Evolutionary conservation across 2,113 vertebrate genomes (phyloP).

Genomic region (Clarias gariepinus): DNA sequence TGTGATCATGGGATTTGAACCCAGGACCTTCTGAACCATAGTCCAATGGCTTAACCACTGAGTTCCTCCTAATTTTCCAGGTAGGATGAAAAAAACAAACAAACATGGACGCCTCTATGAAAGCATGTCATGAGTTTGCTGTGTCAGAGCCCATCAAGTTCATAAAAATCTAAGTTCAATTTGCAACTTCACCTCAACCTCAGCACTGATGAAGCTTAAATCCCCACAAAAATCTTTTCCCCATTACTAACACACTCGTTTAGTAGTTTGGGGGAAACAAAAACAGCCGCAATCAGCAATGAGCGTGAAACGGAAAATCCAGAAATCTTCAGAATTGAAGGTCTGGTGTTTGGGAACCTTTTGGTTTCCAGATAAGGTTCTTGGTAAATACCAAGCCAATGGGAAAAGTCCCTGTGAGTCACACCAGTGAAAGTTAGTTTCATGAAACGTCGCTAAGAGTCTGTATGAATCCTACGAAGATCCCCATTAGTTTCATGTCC

Average conservation of each 20-base stretch:
- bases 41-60: too few relatives aligned
- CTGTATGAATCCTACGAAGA: background rate
- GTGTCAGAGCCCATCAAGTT: background rate
- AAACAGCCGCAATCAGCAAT: background rate
- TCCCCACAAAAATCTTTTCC: background rate
- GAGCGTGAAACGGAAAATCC: background rate
- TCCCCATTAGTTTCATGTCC: background rate
- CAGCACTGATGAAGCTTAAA: background rate
- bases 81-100: background rate
- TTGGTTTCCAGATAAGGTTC: background rate
- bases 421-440: background rate
- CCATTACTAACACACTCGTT: background rate
- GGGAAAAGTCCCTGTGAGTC: constrained; percentile 26
- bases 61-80: too few relatives aligned
- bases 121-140: too few relatives aligned
- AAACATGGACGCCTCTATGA: background rate
- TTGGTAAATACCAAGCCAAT: background rate
- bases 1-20: too few relatives aligned
- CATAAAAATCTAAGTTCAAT: background rate
- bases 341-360: background rate
- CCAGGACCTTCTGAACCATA: too few relatives aligned
- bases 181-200: background rate
- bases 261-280: background rate
- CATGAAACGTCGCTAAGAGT: background rate
- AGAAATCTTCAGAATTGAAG: background rate